Evolutionary conservation across 2,113 vertebrate species (phyloP).

Genomic region (Neopipo cinnamomea): DNA sequence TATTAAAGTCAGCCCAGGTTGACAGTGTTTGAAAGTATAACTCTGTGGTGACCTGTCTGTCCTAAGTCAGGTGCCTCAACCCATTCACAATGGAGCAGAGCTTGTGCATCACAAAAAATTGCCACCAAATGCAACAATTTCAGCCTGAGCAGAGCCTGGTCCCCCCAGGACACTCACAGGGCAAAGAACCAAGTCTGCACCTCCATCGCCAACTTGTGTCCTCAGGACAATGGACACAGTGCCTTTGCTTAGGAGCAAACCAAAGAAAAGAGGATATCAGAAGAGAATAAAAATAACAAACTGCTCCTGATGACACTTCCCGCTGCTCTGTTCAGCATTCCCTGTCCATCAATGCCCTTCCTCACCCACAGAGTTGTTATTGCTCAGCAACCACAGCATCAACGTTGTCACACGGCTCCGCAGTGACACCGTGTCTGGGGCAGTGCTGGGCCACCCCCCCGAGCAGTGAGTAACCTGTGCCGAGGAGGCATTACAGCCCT

Average conservation of each 20-base stretch:
- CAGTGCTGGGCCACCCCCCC: conserved; percentile 67
- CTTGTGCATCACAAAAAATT: neutral
- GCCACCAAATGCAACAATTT: neutral
- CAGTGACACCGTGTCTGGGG: conserved; percentile 58
- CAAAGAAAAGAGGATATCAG: neutral
- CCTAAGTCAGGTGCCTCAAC: neutral
- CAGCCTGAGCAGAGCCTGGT: neutral
- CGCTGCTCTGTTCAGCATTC: conserved; percentile 45
- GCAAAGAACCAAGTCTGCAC: fast-evolving
- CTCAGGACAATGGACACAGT: neutral
- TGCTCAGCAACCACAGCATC: conserved; percentile 50
- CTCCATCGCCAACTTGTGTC: fast-evolving
- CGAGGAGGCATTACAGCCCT: conserved; percentile 80
- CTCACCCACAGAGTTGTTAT: conserved; percentile 56
- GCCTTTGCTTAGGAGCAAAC: neutral
- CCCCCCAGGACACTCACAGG: neutral
- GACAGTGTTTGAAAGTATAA: neutral
- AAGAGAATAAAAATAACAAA: conserved; percentile 6
- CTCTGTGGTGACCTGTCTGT: neutral
- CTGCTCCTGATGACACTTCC: neutral
- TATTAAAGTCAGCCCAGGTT: neutral
- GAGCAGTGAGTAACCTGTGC: conserved; percentile 70
- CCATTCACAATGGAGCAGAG: neutral
- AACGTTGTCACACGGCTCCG: conserved; percentile 57
- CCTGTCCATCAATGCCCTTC: conserved; percentile 16